A percentile compares a stretch with the other conserved stretches of the same genome.
phyloP scores from a whole-genome alignment of 92 coral and sea anemone genomes.

The Zoanthus solanderi region DNA sequence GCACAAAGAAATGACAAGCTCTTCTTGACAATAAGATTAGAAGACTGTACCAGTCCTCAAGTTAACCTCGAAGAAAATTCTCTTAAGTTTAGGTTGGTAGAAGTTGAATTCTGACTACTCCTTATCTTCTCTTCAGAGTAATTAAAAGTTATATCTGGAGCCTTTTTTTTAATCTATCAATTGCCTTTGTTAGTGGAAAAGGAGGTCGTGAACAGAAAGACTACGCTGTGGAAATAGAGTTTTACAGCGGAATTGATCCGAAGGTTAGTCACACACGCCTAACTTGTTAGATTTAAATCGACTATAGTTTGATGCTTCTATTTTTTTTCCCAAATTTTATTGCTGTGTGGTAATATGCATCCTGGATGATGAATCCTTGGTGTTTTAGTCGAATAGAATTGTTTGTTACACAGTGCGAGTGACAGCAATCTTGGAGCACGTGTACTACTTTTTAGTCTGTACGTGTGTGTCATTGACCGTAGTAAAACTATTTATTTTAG shows the following conservation, averaged over 20 bases:
- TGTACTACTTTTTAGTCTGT: too few species aligned
- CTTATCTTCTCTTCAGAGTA: neutral
- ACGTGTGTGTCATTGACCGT: too few species aligned
- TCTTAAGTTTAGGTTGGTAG: conserved; percentile 84
- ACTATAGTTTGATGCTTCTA: neutral
- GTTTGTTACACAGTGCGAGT: too few species aligned
- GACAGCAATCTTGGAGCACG: too few species aligned
- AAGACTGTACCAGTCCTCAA: conserved; percentile 80
- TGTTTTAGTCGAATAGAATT: too few species aligned
- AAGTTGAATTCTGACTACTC: neutral
- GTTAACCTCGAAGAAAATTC: conserved; percentile 65
- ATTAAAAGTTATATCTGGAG: neutral
- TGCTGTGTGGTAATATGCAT: too few species aligned
- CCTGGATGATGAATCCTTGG: too few species aligned
- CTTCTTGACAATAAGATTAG: conserved; percentile 80
- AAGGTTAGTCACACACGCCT: conserved; percentile 58
- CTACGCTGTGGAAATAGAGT: conserved; percentile 79
- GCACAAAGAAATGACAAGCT: conserved; percentile 93
- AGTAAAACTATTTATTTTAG: too few species aligned
- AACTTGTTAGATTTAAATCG: neutral
- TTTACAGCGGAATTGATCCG: conserved; percentile 77
- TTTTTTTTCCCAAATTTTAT: too few species aligned
- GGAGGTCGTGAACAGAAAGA: conserved; percentile 92
- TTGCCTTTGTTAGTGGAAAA: conserved; percentile 64
- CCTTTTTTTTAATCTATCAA: neutral